Evolutionary conservation across 2,888 invertebrate species (phyloP), one percentile per base, ranked within the genome.

Genomic region (Petrophora chlorosata): DNA sequence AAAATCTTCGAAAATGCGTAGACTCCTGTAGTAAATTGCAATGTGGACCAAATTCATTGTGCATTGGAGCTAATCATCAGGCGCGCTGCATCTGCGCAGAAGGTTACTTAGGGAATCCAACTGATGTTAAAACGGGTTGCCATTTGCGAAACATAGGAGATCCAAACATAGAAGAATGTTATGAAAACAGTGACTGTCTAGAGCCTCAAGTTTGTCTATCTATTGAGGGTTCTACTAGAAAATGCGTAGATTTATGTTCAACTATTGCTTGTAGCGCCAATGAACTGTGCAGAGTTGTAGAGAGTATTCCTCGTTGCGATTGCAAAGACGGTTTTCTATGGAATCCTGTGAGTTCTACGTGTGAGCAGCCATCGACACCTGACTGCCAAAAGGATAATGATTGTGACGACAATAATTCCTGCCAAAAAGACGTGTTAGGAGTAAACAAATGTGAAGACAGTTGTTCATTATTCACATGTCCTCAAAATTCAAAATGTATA

Each of bases 1-100:
- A 94, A 85, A 95, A 94, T 16, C 77, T 93, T 2, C 91, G 97
- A 42, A 95, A 95, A 80, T 97, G 97, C 79, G 94, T 96, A 2
- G 96, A 97, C 73, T 95, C 95, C 0, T 98, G 97, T 70, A 94
- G 94, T 56, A 96, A 96, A 84, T 91, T 96, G 19, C 96, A 97
- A 67, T 97, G 97, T 74, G 97, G 97, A 7, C 97, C 97, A 0
- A 97, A 97, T 78, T 97, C 97, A 2, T 81, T 97, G 0, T 97
- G 97, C 74, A 93, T 97, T 4, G 94, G 95, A 9, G 94, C 96
- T 67, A 94, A 95, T 70, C 97, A 97, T 78, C 92, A 95, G 54
- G 96, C 97, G 0, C 94, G 95, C 19, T 98, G 97, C 72, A 94
- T 97, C 51, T 98, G 98, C 73, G 92, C 94, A 14, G 95, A 96